phyloP scores from a whole-genome alignment of 2,888 invertebrate genomes.

The Dynastes grantii region DNA sequence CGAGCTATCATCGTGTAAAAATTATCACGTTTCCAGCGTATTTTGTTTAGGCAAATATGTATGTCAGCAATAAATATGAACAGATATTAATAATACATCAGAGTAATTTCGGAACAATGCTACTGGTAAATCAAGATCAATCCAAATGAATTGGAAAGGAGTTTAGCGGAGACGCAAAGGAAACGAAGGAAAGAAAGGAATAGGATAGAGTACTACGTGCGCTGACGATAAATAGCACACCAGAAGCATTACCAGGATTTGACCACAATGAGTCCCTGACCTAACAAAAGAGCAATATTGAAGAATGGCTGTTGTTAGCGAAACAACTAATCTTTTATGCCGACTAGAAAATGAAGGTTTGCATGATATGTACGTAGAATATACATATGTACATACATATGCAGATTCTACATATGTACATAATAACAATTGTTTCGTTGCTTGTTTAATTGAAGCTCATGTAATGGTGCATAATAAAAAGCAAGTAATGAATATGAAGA shows the following conservation, averaged over 20 bases:
- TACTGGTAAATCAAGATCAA: too few species aligned
- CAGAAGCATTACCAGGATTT: neutral
- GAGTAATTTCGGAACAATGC: too few species aligned
- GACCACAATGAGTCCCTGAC: neutral
- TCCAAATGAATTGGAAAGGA: too few species aligned
- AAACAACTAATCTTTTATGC: neutral
- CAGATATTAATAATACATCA: too few species aligned
- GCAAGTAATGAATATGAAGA: conserved; percentile 13
- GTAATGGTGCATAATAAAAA: conserved; percentile 10
- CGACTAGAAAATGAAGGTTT: neutral
- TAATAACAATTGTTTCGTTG: conserved; percentile 4
- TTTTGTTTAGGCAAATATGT: too few species aligned
- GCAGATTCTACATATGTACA: neutral
- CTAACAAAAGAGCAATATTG: neutral
- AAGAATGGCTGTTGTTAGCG: neutral
- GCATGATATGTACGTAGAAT: neutral
- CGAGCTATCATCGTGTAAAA: too few species aligned
- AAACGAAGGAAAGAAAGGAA: too few species aligned
- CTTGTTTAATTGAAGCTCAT: conserved; percentile 10
- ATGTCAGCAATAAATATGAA: too few species aligned
- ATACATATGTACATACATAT: neutral
- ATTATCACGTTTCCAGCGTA: too few species aligned
- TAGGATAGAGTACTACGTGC: too few species aligned
- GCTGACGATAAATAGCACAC: too few species aligned
- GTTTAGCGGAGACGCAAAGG: too few species aligned